These are phyloP conservation scores for Marronus borbonicus DNA, from an alignment of 2,888 invertebrate species.

Conservation along the genomic window DNA sequence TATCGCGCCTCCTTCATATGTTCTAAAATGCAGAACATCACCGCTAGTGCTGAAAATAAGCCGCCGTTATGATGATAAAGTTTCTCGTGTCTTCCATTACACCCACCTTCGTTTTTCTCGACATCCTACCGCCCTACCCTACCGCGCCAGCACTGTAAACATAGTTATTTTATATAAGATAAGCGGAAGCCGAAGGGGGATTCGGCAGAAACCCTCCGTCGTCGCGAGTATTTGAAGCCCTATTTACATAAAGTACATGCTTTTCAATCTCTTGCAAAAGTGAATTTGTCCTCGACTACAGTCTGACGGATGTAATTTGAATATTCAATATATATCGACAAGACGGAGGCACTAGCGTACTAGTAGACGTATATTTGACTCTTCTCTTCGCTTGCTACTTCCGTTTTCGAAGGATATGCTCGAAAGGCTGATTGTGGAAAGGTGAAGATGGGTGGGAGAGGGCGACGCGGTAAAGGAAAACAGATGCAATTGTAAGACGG, in stretches of 20 bases:
- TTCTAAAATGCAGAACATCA: not conserved
- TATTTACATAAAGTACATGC: conserved; percentile 55
- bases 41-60: conserved; percentile 41
- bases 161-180: conserved; percentile 58
- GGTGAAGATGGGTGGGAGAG: not conserved
- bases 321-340: conserved; percentile 31
- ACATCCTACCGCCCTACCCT: conserved; percentile 43
- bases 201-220: conserved; percentile 32
- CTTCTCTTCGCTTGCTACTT: conserved; percentile 3
- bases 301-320: conserved; percentile 44
- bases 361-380: not conserved
- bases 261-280: conserved; percentile 52
- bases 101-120: conserved; percentile 22
- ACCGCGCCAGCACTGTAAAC: conserved; percentile 53
- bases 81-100: conserved; percentile 39
- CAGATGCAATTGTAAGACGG: conserved; percentile 9
- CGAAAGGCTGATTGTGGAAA: not conserved
- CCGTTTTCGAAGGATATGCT: not conserved
- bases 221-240: conserved; percentile 49
- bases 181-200: conserved; percentile 53
- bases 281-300: conserved; percentile 34
- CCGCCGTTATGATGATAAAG: not conserved
- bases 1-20: not conserved
- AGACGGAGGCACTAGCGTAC: not conserved
- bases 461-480: conserved; percentile 11